Percentiles rank a stretch among this genome's conserved stretches.
These are phyloP conservation scores for Parambassis ranga DNA, from an alignment of 2,797 vertebrate genomes.

Conservation along the genomic window DNA sequence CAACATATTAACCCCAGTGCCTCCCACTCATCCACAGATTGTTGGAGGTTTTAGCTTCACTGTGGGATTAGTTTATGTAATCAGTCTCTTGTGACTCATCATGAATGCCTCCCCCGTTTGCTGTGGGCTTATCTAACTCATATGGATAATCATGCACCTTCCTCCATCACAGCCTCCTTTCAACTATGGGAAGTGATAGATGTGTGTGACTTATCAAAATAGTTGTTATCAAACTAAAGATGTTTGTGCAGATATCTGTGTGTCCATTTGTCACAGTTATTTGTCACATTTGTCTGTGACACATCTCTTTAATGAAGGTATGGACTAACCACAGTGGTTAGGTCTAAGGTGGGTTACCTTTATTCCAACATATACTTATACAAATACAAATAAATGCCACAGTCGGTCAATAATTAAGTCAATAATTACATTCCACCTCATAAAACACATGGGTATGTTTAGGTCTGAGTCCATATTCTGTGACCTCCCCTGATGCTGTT, in stretches of 20 bases:
- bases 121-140: slow-evolving; percentile 55
- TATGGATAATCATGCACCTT: slow-evolving; percentile 58
- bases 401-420: no score
- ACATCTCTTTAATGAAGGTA: neutral
- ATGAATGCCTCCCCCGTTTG: slow-evolving; percentile 58
- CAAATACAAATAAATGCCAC: no score
- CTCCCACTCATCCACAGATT: slow-evolving; percentile 53
- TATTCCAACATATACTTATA: no score
- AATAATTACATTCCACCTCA: no score
- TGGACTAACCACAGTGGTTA: neutral
- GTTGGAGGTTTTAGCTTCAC: slow-evolving; percentile 62
- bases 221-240: neutral
- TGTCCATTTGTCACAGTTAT: no score
- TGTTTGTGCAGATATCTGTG: no score
- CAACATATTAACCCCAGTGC: slow-evolving; percentile 60
- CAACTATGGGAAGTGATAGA: slow-evolving; percentile 29
- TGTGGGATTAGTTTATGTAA: slow-evolving; percentile 71
- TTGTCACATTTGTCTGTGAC: neutral
- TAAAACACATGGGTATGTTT: no score
- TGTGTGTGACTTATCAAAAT: slow-evolving; percentile 12
- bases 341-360: no score
- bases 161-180: slow-evolving; percentile 39
- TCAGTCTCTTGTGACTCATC: slow-evolving; percentile 70
- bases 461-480: no score
- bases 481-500: no score